Percentiles rank a stretch among this genome's conserved stretches.
Evolutionary conservation across 1,140 invertebrate genomes (phyloP).

Genomic region (Lepidurus arcticus): DNA sequence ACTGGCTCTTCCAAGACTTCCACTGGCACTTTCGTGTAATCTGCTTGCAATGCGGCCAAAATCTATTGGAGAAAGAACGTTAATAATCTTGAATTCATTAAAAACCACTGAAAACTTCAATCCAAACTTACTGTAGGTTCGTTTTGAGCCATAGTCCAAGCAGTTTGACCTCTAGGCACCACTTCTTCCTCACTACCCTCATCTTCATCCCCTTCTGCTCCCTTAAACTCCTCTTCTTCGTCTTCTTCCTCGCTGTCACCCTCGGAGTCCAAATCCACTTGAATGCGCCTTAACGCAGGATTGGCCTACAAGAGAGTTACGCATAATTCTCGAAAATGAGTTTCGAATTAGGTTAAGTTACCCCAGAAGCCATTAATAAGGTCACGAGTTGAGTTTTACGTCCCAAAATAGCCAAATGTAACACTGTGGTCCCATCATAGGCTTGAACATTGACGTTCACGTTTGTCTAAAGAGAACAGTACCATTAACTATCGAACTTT

Average conservation of each 20-base stretch:
- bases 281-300: background rate
- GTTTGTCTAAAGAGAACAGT: background rate
- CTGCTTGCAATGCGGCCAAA: background rate
- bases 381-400: conserved; percentile 23
- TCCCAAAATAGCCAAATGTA: conserved; percentile 33
- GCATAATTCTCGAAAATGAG: background rate
- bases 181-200: background rate
- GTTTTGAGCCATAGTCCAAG: background rate
- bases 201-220: background rate
- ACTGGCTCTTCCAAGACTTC: background rate
- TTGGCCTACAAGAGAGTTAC: background rate
- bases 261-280: conserved; percentile 7
- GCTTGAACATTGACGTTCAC: conserved; percentile 32
- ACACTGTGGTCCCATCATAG: conserved; percentile 34
- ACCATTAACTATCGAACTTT: background rate
- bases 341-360: conserved; percentile 9
- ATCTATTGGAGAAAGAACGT: too few relatives aligned
- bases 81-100: background rate
- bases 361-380: conserved; percentile 13
- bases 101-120: background rate
- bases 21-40: background rate
- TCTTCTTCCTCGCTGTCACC: background rate
- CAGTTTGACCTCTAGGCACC: background rate
- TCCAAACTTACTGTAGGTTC: background rate
- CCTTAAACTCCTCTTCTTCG: background rate